Evolutionary conservation across 1,140 invertebrate species (phyloP).

Genomic region (Battus philenor): DNA sequence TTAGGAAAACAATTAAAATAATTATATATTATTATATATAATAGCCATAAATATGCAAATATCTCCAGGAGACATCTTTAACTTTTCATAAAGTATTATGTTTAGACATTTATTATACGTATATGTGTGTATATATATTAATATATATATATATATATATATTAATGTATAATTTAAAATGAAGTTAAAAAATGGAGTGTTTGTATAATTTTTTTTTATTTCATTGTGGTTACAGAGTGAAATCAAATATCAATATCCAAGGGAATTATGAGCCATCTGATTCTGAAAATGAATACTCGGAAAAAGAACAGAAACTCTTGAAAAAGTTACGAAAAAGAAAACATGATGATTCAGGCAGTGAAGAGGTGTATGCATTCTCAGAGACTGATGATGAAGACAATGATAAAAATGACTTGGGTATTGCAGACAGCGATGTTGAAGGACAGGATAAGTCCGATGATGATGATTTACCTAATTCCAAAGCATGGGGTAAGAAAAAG

Average conservation of each 20-base stretch:
- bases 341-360: constrained; percentile 76
- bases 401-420: constrained; percentile 63
- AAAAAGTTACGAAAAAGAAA: constrained; percentile 77
- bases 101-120: background rate
- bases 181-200: background rate
- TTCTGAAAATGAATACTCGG: constrained; percentile 83
- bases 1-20: too few relatives aligned
- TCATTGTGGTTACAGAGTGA: constrained; percentile 48
- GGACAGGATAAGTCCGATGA: constrained; percentile 80
- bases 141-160: too few relatives aligned
- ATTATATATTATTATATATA: too few relatives aligned
- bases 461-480: constrained; percentile 82
- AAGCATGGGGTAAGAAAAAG: constrained; percentile 91
- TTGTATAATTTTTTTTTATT: background rate
- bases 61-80: background rate
- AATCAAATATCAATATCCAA: constrained; percentile 60
- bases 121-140: background rate
- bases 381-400: constrained; percentile 69
- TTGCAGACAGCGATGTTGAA: constrained; percentile 84
- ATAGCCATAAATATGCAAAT: background rate
- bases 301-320: constrained; percentile 79
- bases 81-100: background rate
- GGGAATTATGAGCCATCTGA: constrained; percentile 80
- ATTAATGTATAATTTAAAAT: constrained; percentile 8
- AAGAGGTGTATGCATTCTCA: constrained; percentile 81